Evolutionary conservation across 2,113 vertebrate genomes (phyloP).

Genomic region (Eudorcas thomsonii): DNA sequence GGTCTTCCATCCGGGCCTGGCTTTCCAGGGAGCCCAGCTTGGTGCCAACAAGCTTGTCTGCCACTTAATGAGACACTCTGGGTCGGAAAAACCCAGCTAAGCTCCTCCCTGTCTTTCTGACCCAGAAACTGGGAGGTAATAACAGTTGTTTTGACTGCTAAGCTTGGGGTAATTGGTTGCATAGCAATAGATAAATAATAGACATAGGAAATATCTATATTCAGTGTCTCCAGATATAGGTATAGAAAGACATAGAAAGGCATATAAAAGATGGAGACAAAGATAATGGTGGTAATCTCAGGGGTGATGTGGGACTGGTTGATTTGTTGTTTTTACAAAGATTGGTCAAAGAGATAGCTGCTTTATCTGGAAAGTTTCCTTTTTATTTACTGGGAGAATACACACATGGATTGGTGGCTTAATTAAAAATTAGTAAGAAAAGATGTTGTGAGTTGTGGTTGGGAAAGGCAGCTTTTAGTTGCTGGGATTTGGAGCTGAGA

Average conservation of each 20-base stretch:
- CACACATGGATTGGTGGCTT: not conserved
- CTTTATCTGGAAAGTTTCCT: not conserved
- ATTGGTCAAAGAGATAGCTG: not conserved
- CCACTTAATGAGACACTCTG: not conserved
- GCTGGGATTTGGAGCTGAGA: not conserved
- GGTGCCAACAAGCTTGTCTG: not conserved
- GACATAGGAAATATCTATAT: not conserved
- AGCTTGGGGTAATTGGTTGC: not conserved
- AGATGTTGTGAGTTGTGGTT: not conserved
- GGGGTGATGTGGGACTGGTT: not conserved
- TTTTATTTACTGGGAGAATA: not conserved
- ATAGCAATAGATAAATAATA: not conserved
- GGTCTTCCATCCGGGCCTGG: no score
- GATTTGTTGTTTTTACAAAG: not conserved
- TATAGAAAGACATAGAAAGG: not conserved
- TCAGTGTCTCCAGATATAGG: not conserved
- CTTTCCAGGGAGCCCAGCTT: not conserved
- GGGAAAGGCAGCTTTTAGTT: not conserved
- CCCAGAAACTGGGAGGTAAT: not conserved
- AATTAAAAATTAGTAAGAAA: conserved; percentile 22
- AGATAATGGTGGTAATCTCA: not conserved
- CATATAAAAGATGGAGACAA: not conserved
- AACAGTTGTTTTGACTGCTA: not conserved
- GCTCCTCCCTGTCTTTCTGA: not conserved
- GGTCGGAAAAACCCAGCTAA: not conserved